A percentile compares a stretch with the other conserved stretches of the same genome.
These are phyloP conservation scores for Magallana gigas DNA, from an alignment of 1,140 invertebrate species.

Conservation along the genomic window DNA sequence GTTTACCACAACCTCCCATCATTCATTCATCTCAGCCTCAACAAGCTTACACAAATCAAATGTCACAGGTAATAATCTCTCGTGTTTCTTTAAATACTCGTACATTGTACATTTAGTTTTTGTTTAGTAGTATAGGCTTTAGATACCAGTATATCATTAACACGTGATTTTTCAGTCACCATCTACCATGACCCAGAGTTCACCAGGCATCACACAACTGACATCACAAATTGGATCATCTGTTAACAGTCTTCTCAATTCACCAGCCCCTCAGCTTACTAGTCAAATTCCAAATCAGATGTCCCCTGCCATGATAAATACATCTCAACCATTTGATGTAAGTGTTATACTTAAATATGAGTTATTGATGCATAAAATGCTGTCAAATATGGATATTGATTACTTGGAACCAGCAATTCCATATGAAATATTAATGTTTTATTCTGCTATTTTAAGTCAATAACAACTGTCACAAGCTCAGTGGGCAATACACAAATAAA, in stretches of 20 bases:
- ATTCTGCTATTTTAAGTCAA: not conserved
- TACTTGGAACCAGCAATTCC: too few relatives aligned
- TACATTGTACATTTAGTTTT: not conserved
- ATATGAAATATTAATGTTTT: too few relatives aligned
- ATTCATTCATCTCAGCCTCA: slow-evolving; percentile 9
- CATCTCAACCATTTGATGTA: slow-evolving; percentile 53
- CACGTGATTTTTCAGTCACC: not conserved
- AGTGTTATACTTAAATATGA: not conserved
- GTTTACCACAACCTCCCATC: slow-evolving; percentile 26
- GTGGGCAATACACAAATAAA: slow-evolving; percentile 51
- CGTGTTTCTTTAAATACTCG: not conserved
- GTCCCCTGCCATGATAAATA: slow-evolving; percentile 48
- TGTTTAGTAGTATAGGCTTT: too few relatives aligned
- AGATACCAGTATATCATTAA: not conserved
- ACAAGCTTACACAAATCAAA: slow-evolving; percentile 27
- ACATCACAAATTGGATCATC: slow-evolving; percentile 3
- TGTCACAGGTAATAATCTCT: slow-evolving; percentile 7
- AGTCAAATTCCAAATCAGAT: slow-evolving; percentile 73
- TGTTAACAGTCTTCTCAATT: slow-evolving; percentile 21
- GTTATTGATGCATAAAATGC: not conserved
- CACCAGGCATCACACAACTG: slow-evolving; percentile 8
- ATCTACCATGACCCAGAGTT: slow-evolving; percentile 40
- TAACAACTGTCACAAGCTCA: slow-evolving; percentile 26
- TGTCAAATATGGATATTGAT: not conserved
- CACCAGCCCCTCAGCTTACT: slow-evolving; percentile 63